Evolutionary conservation across 2,113 vertebrate species (phyloP).

Genomic region (Boleophthalmus pectinirostris): DNA sequence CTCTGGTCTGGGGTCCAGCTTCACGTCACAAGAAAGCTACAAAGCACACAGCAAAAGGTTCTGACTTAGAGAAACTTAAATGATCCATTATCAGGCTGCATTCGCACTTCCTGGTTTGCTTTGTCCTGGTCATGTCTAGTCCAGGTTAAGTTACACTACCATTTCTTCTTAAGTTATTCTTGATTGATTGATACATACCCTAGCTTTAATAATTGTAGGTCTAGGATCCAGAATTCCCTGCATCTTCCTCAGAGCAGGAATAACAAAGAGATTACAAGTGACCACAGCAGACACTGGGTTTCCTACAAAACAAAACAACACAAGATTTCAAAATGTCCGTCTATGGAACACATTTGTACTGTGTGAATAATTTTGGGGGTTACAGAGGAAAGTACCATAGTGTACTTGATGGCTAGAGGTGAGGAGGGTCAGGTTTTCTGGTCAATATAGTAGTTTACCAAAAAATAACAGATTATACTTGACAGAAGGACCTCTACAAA

Average conservation of each 20-base stretch:
- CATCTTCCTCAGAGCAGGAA: constrained; percentile 98
- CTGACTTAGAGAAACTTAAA: neutral
- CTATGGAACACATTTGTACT: neutral
- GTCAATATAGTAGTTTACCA: constrained; percentile 12
- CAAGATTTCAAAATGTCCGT: neutral
- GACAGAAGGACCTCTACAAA: constrained; percentile 3
- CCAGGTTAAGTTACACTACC: too few species aligned
- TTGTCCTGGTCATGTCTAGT: neutral
- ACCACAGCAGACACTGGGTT: constrained; percentile 98
- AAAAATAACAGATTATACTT: constrained; percentile 7
- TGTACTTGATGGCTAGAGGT: constrained; percentile 11
- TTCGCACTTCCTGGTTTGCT: neutral
- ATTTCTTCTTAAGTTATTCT: too few species aligned
- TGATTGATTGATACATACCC: constrained; percentile 75
- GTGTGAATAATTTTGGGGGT: constrained; percentile 1
- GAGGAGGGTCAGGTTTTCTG: constrained; percentile 4
- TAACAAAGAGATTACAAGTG: constrained; percentile 99
- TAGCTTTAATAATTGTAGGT: constrained; percentile 99
- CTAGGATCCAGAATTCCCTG: constrained; percentile 97
- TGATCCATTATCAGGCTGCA: too few species aligned
- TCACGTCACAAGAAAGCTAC: constrained; percentile 98
- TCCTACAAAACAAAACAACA: constrained; percentile 72
- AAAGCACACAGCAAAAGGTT: neutral
- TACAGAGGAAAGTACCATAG: constrained; percentile 8
- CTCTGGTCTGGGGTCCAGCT: constrained; percentile 96